phyloP scores from a whole-genome alignment of 2,888 invertebrate genomes.

The Cheilosia urbana region DNA sequence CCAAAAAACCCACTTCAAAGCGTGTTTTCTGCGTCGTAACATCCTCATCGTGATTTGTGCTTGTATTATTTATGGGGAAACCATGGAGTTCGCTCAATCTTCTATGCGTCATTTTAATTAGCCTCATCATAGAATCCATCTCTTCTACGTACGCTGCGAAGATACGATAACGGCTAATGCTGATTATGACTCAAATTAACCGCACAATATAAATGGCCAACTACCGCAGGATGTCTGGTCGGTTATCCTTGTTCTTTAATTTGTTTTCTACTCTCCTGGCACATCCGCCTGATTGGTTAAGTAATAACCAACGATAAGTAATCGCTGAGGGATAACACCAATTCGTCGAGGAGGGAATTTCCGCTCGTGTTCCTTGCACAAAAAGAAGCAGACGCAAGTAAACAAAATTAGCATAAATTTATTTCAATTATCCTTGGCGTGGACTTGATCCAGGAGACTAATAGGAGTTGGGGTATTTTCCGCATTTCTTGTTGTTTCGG shows the following conservation, averaged over 20 bases:
- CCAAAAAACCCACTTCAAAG: too few species aligned
- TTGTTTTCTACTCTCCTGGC: background rate
- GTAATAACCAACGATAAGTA: background rate
- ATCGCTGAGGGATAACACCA: background rate
- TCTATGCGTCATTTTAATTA: too few species aligned
- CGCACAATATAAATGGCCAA: background rate
- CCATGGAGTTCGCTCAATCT: too few species aligned
- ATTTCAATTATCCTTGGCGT: conserved; percentile 60
- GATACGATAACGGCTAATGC: too few species aligned
- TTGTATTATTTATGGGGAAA: too few species aligned
- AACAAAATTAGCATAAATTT: conserved; percentile 68
- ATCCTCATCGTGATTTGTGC: too few species aligned
- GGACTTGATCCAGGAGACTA: conserved; percentile 40
- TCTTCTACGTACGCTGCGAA: too few species aligned
- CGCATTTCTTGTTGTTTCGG: background rate
- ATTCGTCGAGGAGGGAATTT: background rate
- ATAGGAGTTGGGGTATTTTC: background rate
- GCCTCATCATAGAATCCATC: too few species aligned
- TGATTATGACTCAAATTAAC: background rate
- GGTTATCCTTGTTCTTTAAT: background rate
- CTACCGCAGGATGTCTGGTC: background rate
- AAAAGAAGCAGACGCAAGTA: conserved; percentile 29
- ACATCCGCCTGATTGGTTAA: background rate
- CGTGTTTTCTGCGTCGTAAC: too few species aligned
- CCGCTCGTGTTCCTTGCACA: background rate